Base-by-base conservation (phyloP, 2,113 vertebrate genomes). In the Poeciliopsis retropinna region DNA sequence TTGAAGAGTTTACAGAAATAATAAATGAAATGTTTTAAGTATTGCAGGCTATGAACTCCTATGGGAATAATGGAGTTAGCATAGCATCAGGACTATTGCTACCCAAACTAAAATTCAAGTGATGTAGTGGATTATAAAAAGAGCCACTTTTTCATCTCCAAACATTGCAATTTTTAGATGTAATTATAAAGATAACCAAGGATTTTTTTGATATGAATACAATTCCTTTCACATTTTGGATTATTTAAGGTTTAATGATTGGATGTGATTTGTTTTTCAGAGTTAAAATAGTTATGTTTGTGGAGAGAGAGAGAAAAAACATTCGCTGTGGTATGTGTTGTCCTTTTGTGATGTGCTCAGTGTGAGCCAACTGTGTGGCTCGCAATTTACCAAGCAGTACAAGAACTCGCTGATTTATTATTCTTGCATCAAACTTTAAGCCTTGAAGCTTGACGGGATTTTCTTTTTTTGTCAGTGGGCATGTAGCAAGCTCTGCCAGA, bases 381-480 rank as follows among this genome's bases (percentile, higher is more conserved):
- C 39, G 29, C 30, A 78, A 62, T 78, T 72, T 66, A 78, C 8
- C 0, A 57, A 62, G 64, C 39, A 54, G 25, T 44, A 28, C 17
- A 41, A 72, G 6, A 31, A 62, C 39, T 51, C 17, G 30, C 19
- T 67, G 71, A 67, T 63, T 57, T 73, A 65, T 31, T 73, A 9
- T 67, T 72, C 39, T 34, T 73, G n/a, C 63, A 64, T 64, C 60
- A 73, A 67, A 68, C 65, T 64, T 54, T 60, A 70, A 70, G 67
- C 75, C 67, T 37, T 70, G 37, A 70, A 47, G 64, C 70, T 30
- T 64, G 13, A 67, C 61, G 30, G 61, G 47, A 68, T 37, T 74
- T 14, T 29, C 5, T 28, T 25, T 78, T 61, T 47, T 47, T 47
- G 13, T 64, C 27, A 67, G 60, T 60, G 34, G 17, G 29, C 60